These are phyloP conservation scores for Atrina japonica DNA, from an alignment of 2,888 invertebrate genomes.

Conservation along the genomic window DNA sequence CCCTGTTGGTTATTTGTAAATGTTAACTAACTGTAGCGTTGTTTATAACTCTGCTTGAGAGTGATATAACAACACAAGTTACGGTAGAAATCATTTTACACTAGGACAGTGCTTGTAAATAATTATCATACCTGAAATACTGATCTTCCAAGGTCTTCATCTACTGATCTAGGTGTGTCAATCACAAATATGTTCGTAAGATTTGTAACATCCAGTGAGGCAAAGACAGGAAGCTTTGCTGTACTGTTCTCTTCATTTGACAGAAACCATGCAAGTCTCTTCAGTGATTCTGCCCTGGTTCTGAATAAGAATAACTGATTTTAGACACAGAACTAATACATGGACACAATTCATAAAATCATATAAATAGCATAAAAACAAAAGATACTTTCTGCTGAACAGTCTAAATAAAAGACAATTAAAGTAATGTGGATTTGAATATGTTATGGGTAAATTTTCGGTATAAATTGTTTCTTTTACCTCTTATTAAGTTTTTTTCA, in stretches of 20 bases:
- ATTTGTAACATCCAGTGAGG: constrained; percentile 69
- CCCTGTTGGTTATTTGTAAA: too few relatives aligned
- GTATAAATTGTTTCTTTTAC: too few relatives aligned
- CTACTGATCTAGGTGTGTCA: constrained; percentile 59
- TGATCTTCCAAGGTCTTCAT: constrained; percentile 68
- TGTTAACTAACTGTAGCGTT: too few relatives aligned
- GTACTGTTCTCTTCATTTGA: constrained; percentile 69
- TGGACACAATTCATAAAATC: not conserved
- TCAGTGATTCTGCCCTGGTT: constrained; percentile 71
- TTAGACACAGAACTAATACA: not conserved
- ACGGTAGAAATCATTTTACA: too few relatives aligned
- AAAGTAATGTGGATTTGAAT: too few relatives aligned
- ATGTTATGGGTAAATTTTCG: too few relatives aligned
- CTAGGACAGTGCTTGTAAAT: too few relatives aligned
- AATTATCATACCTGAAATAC: constrained; percentile 73
- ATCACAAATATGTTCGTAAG: constrained; percentile 69
- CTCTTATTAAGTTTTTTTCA: too few relatives aligned
- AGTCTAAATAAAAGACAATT: not conserved
- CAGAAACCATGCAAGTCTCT: constrained; percentile 74
- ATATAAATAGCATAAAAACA: too few relatives aligned
- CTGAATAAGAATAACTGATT: constrained; percentile 50
- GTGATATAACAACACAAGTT: too few relatives aligned
- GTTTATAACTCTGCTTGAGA: too few relatives aligned
- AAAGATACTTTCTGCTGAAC: not conserved
- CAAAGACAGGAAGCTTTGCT: constrained; percentile 68